phyloP scores from a whole-genome alignment of 2,113 vertebrate species.

The Sclerurus mexicanus region DNA sequence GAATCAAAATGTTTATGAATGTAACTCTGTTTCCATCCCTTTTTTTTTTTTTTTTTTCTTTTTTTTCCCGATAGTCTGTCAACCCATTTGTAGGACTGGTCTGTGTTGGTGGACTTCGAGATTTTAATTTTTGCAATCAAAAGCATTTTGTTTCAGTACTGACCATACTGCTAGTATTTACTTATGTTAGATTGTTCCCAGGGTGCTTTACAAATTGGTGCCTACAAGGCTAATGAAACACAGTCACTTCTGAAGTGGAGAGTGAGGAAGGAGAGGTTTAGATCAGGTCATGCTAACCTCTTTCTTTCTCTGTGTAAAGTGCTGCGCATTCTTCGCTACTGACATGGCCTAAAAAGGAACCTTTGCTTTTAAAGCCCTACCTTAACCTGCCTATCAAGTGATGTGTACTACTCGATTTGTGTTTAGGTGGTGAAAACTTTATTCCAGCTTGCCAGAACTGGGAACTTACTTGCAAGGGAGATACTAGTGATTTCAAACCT shows the following conservation, averaged over 20 bases:
- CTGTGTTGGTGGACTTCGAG: neutral
- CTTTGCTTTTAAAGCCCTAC: slow-evolving; percentile 12
- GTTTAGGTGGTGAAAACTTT: neutral
- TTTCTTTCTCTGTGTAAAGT: slow-evolving; percentile 4
- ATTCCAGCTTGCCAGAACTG: neutral
- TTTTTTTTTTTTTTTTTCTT: neutral
- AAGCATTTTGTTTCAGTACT: neutral
- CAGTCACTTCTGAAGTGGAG: neutral
- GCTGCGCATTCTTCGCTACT: slow-evolving; percentile 16
- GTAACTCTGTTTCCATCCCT: neutral
- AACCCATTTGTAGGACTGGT: neutral
- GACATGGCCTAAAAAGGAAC: slow-evolving; percentile 47
- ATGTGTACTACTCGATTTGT: neutral
- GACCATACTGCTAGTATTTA: neutral
- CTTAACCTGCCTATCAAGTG: slow-evolving; percentile 3
- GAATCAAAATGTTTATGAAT: neutral
- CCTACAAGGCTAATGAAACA: neutral
- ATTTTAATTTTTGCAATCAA: neutral
- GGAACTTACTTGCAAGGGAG: neutral
- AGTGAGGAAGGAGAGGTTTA: slow-evolving; percentile 23
- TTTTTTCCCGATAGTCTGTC: neutral
- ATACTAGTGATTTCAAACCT: neutral
- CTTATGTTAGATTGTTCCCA: neutral
- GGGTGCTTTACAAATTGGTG: neutral
- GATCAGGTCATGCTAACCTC: slow-evolving; percentile 51